phyloP scores from a whole-genome alignment of 2,888 invertebrate genomes.

The Hyposoter dolosus region DNA sequence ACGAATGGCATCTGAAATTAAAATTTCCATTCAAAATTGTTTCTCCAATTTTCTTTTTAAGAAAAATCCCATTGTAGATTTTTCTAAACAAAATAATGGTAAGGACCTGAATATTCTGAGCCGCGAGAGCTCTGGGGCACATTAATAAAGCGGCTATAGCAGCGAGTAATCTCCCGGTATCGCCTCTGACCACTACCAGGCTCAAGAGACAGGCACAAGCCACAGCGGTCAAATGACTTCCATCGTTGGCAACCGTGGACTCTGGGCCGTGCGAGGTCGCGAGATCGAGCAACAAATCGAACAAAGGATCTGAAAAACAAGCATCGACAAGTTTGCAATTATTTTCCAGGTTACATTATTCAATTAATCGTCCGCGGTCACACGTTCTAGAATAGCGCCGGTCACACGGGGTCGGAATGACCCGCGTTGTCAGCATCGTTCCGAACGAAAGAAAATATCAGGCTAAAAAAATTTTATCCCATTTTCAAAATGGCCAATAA shows the following conservation, averaged over 20 bases:
- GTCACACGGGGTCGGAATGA: too few species aligned
- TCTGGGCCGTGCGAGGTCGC: slow-evolving; percentile 90
- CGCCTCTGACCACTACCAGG: slow-evolving; percentile 96
- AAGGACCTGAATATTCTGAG: slow-evolving; percentile 91
- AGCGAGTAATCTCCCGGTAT: slow-evolving; percentile 95
- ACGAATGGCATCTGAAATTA: slow-evolving; percentile 91
- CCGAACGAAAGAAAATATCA: too few species aligned
- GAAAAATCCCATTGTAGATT: too few species aligned
- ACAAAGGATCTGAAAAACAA: slow-evolving; percentile 90
- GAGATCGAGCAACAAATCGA: slow-evolving; percentile 93
- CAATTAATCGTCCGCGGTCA: neutral
- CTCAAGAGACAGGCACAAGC: slow-evolving; percentile 97
- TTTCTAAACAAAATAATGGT: slow-evolving; percentile 10
- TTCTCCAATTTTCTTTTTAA: too few species aligned
- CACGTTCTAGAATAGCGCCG: too few species aligned
- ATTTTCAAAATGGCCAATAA: too few species aligned
- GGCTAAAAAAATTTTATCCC: too few species aligned
- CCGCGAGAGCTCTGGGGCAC: slow-evolving; percentile 91
- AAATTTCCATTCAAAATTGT: slow-evolving; percentile 13
- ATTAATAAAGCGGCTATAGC: slow-evolving; percentile 95
- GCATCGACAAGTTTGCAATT: neutral
- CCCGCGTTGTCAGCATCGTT: too few species aligned
- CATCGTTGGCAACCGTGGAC: slow-evolving; percentile 87
- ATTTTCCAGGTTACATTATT: neutral
- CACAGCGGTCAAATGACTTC: slow-evolving; percentile 92